Conservation (phyloP, 64 coral and sea anemone genomes). For the Pachyseris speciosa region DNA sequence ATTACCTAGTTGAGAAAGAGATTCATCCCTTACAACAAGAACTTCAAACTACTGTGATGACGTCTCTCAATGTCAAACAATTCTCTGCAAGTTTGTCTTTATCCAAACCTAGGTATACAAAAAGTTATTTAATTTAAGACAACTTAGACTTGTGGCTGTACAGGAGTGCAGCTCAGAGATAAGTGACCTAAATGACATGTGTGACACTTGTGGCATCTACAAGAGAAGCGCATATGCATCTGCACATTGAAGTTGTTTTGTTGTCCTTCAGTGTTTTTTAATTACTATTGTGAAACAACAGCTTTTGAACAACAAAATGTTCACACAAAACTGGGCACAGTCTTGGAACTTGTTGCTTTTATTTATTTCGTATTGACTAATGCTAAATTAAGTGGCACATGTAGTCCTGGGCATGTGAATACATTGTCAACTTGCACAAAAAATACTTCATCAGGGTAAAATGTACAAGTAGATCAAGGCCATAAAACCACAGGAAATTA, state of each 20-base stretch:
- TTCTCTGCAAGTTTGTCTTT: conserved; percentile 32
- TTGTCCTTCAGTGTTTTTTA: neutral
- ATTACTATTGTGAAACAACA: neutral
- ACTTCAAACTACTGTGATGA: neutral
- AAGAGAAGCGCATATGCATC: neutral
- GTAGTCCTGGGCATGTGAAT: neutral
- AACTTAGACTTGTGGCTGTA: neutral
- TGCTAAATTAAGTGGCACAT: neutral
- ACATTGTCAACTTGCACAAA: no score
- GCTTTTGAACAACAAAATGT: neutral
- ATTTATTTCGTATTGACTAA: neutral
- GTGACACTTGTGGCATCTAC: neutral
- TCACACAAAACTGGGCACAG: neutral
- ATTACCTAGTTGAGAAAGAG: conserved; percentile 15
- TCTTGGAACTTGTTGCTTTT: no score
- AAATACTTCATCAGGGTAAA: no score
- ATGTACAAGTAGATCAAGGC: no score
- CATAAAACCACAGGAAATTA: no score
- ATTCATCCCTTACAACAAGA: conserved; percentile 2
- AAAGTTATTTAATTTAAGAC: neutral
- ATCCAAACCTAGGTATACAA: conserved; percentile 35
- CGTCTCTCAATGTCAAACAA: neutral
- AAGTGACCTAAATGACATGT: neutral
- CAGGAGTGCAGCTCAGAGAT: neutral
- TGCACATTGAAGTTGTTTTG: neutral